Base-by-base conservation (phyloP, 2,888 invertebrate species). In the Prosapia bicincta region DNA sequence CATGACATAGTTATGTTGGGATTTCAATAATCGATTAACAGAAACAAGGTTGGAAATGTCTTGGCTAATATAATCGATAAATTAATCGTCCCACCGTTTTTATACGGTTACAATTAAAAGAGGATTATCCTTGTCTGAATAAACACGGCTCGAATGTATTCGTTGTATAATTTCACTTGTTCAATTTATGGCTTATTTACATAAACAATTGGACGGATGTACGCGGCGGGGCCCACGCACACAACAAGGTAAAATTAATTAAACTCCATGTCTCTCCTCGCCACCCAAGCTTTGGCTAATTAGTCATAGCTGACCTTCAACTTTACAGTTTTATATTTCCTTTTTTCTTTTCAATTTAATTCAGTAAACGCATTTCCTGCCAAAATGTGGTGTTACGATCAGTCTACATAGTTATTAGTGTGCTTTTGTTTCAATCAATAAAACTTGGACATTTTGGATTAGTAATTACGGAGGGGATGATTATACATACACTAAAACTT, bases 201-300 rank as follows among this genome's bases (percentile, higher is more conserved):
- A 54, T 54, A 54, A 54, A 54, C 54, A 54, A 54, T 54, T 54
- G 38, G 38, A 38, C 38, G 38, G 38, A 38, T 38, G 54, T 54
- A 54, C 54, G 54, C 20, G 54, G 54, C 54, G 54, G 1, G 20
- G 54, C 54, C 54, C 54, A 54, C 54, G 54, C 54, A 20, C 20
- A 20, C n/a, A 20, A 54, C 54, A 20, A 20, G 54, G 20, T 54
- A 54, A 54, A 54, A 54, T 54, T 54, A 54, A 54, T 54, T 54
- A 54, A 54, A 20, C 13, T 20, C 13, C 54, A 20, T 54, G 54
- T 54, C 54, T 54, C 54, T 20, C 54, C 54, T 65, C 74, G 74
- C 74, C 74, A 74, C 74, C 74, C 74, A 74, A 69, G 71, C 25
- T 71, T 32, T 28, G 69, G 28, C 74, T 74, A 74, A 74, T 74